Percentiles rank a stretch among this genome's conserved stretches.
These are phyloP conservation scores for Rhinichthys klamathensis DNA, from an alignment of 2,113 vertebrate species.

Conservation along the genomic window DNA sequence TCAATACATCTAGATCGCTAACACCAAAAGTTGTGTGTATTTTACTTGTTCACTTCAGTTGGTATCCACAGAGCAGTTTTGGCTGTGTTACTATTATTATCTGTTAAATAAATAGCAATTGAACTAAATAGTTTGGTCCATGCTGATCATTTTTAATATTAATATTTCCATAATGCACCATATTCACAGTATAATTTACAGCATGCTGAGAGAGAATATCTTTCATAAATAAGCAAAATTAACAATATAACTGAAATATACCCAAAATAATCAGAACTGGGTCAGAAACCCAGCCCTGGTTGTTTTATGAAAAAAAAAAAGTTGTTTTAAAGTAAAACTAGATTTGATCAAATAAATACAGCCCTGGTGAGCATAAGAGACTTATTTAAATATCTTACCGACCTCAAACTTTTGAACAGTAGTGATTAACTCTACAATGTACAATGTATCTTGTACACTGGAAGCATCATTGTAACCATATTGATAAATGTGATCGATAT, in stretches of 20 bases:
- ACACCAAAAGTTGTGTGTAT: neutral
- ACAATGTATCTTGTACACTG: neutral
- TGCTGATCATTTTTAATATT: neutral
- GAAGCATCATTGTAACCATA: constrained; percentile 11
- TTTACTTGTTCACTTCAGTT: neutral
- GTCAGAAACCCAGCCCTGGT: neutral
- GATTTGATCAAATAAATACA: neutral
- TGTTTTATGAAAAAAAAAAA: no score
- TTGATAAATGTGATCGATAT: neutral
- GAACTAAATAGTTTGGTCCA: neutral
- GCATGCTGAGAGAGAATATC: neutral
- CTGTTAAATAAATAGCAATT: neutral
- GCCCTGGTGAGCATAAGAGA: neutral
- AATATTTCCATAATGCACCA: neutral
- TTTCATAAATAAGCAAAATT: neutral
- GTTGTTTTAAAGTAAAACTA: no score
- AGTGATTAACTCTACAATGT: neutral
- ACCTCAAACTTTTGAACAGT: neutral
- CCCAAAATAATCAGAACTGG: neutral
- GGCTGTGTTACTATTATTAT: neutral
- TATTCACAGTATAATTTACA: neutral
- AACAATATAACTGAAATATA: neutral
- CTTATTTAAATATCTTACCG: neutral
- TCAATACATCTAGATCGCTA: neutral
- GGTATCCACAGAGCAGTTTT: neutral